phyloP scores from a whole-genome alignment of 2,888 invertebrate genomes.

The Pterostichus niger region DNA sequence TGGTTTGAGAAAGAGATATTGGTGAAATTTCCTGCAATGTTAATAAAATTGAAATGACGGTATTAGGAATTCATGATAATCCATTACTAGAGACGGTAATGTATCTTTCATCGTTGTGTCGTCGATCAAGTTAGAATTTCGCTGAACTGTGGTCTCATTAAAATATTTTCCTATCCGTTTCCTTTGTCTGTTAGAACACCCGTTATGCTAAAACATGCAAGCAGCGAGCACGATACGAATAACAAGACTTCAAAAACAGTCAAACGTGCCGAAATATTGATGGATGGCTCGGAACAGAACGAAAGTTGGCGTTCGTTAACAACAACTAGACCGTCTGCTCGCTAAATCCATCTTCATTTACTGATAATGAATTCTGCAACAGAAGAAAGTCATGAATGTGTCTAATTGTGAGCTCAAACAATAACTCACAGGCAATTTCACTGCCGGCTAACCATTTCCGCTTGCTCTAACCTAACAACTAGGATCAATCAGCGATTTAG shows the following conservation, averaged over 20 bases:
- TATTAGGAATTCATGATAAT: constrained; percentile 17
- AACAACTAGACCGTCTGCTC: constrained; percentile 45
- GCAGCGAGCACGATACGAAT: constrained; percentile 18
- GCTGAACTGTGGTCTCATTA: constrained; percentile 48
- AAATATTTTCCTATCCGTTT: constrained; percentile 50
- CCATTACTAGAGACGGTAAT: constrained; percentile 25
- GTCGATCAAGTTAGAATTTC: constrained; percentile 51
- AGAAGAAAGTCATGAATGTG: constrained; percentile 65
- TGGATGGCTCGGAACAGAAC: constrained; percentile 38
- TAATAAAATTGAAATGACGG: background rate
- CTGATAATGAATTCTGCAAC: constrained; percentile 62
- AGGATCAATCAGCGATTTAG: constrained; percentile 42
- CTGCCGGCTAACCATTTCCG: background rate
- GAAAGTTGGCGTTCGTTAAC: constrained; percentile 59
- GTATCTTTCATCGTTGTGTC: constrained; percentile 33
- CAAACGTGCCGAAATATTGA: constrained; percentile 60
- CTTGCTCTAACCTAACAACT: constrained; percentile 7
- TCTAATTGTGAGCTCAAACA: constrained; percentile 54
- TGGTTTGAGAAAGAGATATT: background rate
- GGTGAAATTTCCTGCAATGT: background rate
- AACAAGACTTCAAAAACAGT: constrained; percentile 52
- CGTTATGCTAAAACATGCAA: constrained; percentile 43
- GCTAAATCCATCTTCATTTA: constrained; percentile 64
- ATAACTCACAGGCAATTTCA: constrained; percentile 56
- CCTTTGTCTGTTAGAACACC: constrained; percentile 32